Percentiles rank a stretch among this genome's conserved stretches.
Conservation (phyloP, 1,140 invertebrate genomes). For the Capitella teleta region DNA sequence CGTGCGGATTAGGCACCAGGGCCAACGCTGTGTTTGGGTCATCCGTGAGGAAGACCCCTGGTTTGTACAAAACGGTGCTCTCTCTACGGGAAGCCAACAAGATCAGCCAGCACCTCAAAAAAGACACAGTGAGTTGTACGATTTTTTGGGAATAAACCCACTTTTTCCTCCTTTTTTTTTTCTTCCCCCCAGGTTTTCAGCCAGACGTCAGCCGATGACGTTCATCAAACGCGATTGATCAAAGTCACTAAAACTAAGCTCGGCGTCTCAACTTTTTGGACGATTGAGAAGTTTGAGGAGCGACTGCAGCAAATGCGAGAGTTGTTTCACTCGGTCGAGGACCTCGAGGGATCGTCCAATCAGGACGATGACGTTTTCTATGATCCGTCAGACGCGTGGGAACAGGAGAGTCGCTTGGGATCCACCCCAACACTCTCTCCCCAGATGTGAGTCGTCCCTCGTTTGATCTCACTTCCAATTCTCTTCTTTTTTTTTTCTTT, state of each 20-base stretch:
- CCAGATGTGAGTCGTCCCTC: slow-evolving; percentile 2
- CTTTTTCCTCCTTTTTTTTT: background rate
- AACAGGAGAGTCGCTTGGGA: slow-evolving; percentile 17
- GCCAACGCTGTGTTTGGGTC: background rate
- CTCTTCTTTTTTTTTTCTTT: no score
- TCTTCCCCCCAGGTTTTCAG: background rate
- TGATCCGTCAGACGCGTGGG: slow-evolving; percentile 35
- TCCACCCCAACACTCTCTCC: slow-evolving; percentile 6
- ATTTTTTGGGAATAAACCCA: background rate
- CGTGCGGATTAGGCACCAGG: background rate
- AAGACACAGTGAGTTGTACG: slow-evolving; percentile 22
- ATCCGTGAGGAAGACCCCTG: background rate
- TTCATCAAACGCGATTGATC: no score
- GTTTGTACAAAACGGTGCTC: slow-evolving; percentile 24
- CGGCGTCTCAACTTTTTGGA: slow-evolving; percentile 57
- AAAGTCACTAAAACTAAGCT: slow-evolving; percentile 30
- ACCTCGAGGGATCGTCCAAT: slow-evolving; percentile 5
- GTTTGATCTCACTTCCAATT: background rate
- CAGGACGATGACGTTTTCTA: slow-evolving; percentile 32
- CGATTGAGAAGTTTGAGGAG: slow-evolving; percentile 93
- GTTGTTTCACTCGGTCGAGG: slow-evolving; percentile 19
- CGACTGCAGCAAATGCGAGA: slow-evolving; percentile 95
- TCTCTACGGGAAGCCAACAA: slow-evolving; percentile 37
- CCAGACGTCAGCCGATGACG: background rate
- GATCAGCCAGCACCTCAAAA: slow-evolving; percentile 33